These are phyloP conservation scores for Coreoperca whiteheadi DNA, from an alignment of 2,113 vertebrate genomes.

Conservation along the genomic window DNA sequence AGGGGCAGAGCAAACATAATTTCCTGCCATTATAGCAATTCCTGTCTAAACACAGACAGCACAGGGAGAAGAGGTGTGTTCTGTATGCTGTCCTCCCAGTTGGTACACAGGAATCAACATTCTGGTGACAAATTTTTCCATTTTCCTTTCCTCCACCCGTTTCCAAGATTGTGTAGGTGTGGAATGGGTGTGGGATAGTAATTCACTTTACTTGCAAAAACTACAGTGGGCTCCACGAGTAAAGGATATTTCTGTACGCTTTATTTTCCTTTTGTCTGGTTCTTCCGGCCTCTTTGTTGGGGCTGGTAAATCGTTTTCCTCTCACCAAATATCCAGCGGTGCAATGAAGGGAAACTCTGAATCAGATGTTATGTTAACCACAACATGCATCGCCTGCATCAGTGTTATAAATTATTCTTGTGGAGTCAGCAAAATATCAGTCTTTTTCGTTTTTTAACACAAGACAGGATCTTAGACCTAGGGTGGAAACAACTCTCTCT, in stretches of 20 bases:
- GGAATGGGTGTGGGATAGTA: conserved; percentile 48
- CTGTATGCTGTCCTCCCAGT: conserved; percentile 27
- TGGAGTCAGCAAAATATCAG: conserved; percentile 88
- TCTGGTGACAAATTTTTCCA: conserved; percentile 41
- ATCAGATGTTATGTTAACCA: conserved; percentile 78
- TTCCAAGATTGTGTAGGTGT: conserved; percentile 42
- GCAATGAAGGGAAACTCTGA: conserved; percentile 72
- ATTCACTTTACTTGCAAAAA: conserved; percentile 57
- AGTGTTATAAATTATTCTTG: conserved; percentile 67
- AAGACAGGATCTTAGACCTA: conserved; percentile 71
- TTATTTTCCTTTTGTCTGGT: conserved; percentile 58
- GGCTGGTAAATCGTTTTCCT: conserved; percentile 57
- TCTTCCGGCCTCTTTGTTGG: conserved; percentile 56
- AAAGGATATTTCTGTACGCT: conserved; percentile 59
- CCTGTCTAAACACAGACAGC: conserved; percentile 60
- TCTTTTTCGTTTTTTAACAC: conserved; percentile 37
- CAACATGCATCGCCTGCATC: conserved; percentile 74
- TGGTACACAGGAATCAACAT: conserved; percentile 38
- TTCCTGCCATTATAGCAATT: conserved; percentile 77
- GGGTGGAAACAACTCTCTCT: conserved; percentile 80
- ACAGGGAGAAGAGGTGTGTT: conserved; percentile 28
- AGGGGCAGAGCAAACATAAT: conserved; percentile 58
- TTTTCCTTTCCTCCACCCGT: conserved; percentile 57
- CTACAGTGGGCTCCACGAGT: conserved; percentile 15
- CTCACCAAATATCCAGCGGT: conserved; percentile 57